Base-by-base conservation (phyloP, 2,113 vertebrate species). In the Nothocercus julius region DNA sequence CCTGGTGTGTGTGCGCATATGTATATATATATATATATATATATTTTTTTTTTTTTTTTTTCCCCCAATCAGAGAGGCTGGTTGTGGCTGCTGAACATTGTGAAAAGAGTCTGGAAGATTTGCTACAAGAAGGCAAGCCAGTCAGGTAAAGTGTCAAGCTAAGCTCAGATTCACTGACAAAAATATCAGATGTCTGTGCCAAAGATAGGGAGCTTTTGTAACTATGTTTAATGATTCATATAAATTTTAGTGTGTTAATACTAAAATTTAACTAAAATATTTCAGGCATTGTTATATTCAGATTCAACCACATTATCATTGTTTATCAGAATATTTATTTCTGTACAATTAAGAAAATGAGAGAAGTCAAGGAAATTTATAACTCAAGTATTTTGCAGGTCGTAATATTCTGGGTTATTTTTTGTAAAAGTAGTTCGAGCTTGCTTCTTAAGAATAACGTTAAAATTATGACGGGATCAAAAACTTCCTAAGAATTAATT, bases 21-120 rank as follows among this genome's bases (percentile, higher is more conserved):
- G n/a, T n/a, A n/a, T n/a, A n/a, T n/a, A n/a, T n/a, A n/a, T n/a
- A n/a, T n/a, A 9, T 47, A 20, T 47, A 47, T 16, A 45, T 45
- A 16, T 45, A 19, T 45, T 7, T 64, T 5, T 40, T 83, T 92
- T 28, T 36, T 86, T 42, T 62, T 44, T 44, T 44, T 44, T 44
- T 44, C 14, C n/a, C n/a, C n/a, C 8, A 56, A 96, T 85, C 95
- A 99, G 99, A 99, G 93, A 98, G 99, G 38, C 98, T 99, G 79
- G 99, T 99, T 90, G 99, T 99, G 77, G 99, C 99, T 4, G 98
- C 99, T 69, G 99, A 99, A 83, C 99, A 99, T 94, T 99, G 98
- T 97, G 98, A 98, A 82, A 98, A 68, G 86, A 98, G 98, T 89
- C 95, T 99, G 77, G 98, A 98, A 97, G 98, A 99, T 88, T 97